Percentiles rank a stretch among this genome's conserved stretches.
phyloP scores from a whole-genome alignment of 2,888 invertebrate species.

The Anagyrus pseudococci region DNA sequence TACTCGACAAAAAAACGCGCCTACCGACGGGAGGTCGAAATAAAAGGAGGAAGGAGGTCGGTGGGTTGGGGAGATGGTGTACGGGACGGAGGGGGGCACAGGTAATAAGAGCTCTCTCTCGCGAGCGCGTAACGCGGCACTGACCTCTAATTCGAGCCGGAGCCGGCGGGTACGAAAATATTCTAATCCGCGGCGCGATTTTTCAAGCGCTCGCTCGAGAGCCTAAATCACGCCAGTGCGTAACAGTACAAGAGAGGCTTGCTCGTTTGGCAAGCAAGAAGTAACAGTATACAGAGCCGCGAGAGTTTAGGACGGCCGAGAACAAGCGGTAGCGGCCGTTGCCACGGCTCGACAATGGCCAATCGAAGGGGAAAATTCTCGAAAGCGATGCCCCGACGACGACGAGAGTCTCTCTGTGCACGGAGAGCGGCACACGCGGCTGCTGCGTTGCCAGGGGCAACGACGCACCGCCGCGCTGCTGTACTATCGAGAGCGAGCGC shows the following conservation, averaged over 20 bases:
- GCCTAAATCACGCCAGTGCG: too few species aligned
- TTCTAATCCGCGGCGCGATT: background rate
- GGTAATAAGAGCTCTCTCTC: too few species aligned
- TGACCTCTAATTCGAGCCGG: background rate
- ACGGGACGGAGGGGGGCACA: too few species aligned
- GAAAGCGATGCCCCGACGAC: constrained; percentile 20
- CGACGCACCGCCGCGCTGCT: constrained; percentile 2
- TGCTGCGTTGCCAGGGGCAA: constrained; percentile 24
- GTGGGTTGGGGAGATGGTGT: too few species aligned
- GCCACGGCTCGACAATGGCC: constrained; percentile 28
- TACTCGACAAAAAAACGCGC: background rate
- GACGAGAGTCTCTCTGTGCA: background rate
- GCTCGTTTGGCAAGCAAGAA: too few species aligned
- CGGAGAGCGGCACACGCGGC: background rate
- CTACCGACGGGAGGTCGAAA: background rate
- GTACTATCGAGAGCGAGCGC: background rate
- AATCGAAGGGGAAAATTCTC: constrained; percentile 36
- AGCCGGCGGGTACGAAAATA: background rate
- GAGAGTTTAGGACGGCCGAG: too few species aligned
- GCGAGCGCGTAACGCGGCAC: too few species aligned
- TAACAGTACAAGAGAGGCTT: too few species aligned
- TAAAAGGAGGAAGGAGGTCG: background rate
- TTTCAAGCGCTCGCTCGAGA: too few species aligned
- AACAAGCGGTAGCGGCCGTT: too few species aligned
- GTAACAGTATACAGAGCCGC: background rate